Evolutionary conservation across 2,113 vertebrate genomes (phyloP).

Genomic region (Triplophysa dalaica): DNA sequence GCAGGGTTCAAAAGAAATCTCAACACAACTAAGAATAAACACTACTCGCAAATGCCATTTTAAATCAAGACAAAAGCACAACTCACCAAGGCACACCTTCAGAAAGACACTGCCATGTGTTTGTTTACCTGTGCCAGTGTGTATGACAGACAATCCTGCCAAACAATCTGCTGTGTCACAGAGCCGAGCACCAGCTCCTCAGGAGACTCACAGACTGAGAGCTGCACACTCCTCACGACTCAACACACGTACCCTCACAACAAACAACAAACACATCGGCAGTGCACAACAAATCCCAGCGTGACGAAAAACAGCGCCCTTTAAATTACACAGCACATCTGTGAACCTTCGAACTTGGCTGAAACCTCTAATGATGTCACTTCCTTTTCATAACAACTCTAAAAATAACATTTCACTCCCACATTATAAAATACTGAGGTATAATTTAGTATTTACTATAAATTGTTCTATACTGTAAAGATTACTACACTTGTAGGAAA

Average conservation of each 20-base stretch:
- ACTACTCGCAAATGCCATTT: background rate
- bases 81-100: background rate
- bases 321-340: no score
- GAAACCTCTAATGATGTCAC: no score
- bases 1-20: no score
- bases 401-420: no score
- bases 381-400: no score
- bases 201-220: background rate
- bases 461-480: no score
- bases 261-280: background rate
- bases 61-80: background rate
- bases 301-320: no score
- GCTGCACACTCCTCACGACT: constrained; percentile 22
- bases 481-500: no score
- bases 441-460: no score
- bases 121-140: constrained; percentile 34
- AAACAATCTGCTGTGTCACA: constrained; percentile 52
- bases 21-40: no score
- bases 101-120: constrained; percentile 4
- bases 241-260: background rate
- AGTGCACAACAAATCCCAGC: background rate
- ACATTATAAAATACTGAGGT: no score
- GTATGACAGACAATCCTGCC: constrained; percentile 40
- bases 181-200: constrained; percentile 34
- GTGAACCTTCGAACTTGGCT: no score